Conservation (phyloP, 92 coral and sea anemone species). For the Parazoanthus atlanticus region DNA sequence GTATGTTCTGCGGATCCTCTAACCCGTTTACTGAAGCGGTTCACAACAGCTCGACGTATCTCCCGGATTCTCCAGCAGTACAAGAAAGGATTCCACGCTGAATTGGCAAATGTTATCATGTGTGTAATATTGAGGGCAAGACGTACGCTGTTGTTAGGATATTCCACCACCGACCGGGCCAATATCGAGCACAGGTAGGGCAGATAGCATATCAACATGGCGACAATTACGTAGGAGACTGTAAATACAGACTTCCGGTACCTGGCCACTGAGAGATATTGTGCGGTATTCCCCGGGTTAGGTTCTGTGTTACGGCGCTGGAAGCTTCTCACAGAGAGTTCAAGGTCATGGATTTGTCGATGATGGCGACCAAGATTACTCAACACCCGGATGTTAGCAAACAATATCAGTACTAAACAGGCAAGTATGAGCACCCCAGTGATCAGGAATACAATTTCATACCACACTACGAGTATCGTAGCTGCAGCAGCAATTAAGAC, state of each 20-base stretch:
- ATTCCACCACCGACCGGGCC: conserved; percentile 24
- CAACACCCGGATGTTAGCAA: conserved; percentile 7
- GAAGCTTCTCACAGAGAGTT: neutral
- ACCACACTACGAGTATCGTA: neutral
- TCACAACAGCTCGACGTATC: conserved; percentile 17
- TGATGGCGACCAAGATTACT: conserved; percentile 5
- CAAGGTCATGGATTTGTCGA: neutral
- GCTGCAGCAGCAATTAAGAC: neutral
- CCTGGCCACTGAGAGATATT: neutral
- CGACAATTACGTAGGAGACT: neutral
- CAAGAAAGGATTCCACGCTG: conserved; percentile 22
- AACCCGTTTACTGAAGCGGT: no score
- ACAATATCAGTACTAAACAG: neutral
- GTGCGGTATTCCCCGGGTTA: neutral
- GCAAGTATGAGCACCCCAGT: neutral
- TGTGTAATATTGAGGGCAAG: conserved; percentile 1
- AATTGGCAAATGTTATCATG: conserved; percentile 25
- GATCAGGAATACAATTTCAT: neutral
- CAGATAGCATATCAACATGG: conserved; percentile 8
- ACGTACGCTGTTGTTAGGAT: conserved; percentile 14
- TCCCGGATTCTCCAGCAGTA: conserved; percentile 28
- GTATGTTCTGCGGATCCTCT: no score
- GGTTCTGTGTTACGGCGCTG: neutral
- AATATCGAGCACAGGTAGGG: conserved; percentile 17
- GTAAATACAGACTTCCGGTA: conserved; percentile 10